Percentiles rank a stretch among this genome's conserved stretches.
Conservation (phyloP, 2,113 vertebrate species). For the Rhombomys opimus region DNA sequence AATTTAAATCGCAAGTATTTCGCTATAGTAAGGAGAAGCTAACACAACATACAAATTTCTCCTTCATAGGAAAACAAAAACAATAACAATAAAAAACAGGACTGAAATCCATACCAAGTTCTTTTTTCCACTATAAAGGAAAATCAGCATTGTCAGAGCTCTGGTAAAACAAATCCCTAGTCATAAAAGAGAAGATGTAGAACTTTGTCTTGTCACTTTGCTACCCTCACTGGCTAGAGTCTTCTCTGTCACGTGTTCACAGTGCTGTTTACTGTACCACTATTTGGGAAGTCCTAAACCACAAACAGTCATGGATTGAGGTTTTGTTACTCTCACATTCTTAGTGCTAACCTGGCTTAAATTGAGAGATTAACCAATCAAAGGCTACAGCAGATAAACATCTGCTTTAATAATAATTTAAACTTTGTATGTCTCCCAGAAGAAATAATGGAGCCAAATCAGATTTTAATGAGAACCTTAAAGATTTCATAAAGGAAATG, state of each 20-base stretch:
- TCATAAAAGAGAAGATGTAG: too few relatives aligned
- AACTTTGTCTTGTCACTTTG: background rate
- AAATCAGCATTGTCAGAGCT: background rate
- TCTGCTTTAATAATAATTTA: background rate
- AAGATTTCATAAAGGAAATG: background rate
- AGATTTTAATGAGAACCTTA: background rate
- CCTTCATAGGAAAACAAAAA: background rate
- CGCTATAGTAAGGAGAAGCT: background rate
- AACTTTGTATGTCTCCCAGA: background rate
- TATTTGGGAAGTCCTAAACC: fast-evolving
- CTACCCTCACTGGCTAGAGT: background rate
- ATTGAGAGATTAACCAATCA: background rate
- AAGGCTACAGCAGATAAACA: background rate
- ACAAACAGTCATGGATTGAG: background rate
- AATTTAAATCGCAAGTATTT: background rate
- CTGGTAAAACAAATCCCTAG: background rate
- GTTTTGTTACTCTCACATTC: background rate
- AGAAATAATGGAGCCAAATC: conserved; percentile 6
- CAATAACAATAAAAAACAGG: background rate
- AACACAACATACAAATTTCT: background rate
- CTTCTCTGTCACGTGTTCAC: background rate
- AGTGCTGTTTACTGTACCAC: background rate
- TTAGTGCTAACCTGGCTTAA: background rate
- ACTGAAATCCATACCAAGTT: background rate
- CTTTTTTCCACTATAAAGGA: background rate